Evolutionary conservation across 2,888 invertebrate genomes (phyloP), one percentile per base, ranked within the genome.

Genomic region (Heliconius cydno): DNA sequence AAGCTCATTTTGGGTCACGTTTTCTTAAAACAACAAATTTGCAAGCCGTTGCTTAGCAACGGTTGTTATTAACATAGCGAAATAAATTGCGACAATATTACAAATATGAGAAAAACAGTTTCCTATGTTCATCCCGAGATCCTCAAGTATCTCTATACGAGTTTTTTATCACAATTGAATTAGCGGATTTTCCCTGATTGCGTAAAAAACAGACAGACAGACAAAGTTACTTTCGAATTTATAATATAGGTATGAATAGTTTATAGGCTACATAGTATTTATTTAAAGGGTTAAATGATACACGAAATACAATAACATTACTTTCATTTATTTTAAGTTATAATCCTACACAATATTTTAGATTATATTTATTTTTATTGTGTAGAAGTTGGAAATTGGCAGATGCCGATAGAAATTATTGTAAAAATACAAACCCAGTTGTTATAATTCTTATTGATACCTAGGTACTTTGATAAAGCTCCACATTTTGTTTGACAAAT

Each of bases 381-480:
- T 92, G 92, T 92, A 88, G 89, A 89, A 87, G 89, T 90, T 92
- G 91, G 93, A 92, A 93, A 88, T 89, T 89, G 91, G 90, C 92
- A 84, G 68, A 86, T 87, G 90, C 91, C 92, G 87, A 90, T 93
- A 93, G 89, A 92, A 92, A 92, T 92, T 90, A 91, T 90, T 94
- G 94, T 93, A 94, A 95, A 95, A 95, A 94, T 95, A 95, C 94
- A 94, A 95, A 95, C 92, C 91, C 91, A 88, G 88, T 91, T 91
- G 90, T 90, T 89, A 91, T 90, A 89, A 88, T 90, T 92, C 91
- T 90, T 93, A 93, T 88, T 88, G 88, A 88, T 92, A 93, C 91
- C 94, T 94, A 94, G 94, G 94, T 95, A 94, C 94, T 93, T 92
- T 92, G 87, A 95, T 95, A 95, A 95, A 95, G 95, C 95, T 95